Base-by-base conservation (phyloP, 1,140 invertebrate species). In the Leptinotarsa lineolata region DNA sequence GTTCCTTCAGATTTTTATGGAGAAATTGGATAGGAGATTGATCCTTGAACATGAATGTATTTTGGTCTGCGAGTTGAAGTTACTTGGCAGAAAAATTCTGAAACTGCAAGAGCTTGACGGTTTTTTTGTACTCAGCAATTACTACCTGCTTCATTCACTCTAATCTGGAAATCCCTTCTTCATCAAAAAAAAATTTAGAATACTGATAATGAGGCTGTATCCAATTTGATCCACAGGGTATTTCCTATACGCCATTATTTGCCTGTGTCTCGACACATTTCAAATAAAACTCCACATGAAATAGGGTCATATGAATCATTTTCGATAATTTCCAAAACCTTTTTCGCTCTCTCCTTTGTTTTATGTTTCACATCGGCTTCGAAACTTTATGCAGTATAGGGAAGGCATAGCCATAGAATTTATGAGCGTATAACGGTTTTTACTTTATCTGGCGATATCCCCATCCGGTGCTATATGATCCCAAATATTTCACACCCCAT, bases 391-490 rank as follows among this genome's bases (percentile, higher is more conserved):
- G 15, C 48, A 16, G 48, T 54, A 16, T 18, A 54, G 48, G 48
- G n/a, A 54, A 54, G 48, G n/a, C 16, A 54, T 18, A 18, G 48
- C 48, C 16, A 54, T 54, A 15, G 48, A 54, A 54, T 54, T 54
- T 54, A 54, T 54, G 48, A 54, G 48, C n/a, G 48, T n/a, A 54
- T 54, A 54, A 54, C 48, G n/a, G 48, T 54, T 54, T 54, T 54
- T 54, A 54, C 48, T 15, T 54, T 54, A 54, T 54, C 48, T 54
- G 48, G 48, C 48, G n/a, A 54, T 54, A 54, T 54, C n/a, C 48
- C 48, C 48, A n/a, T 16, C 48, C 48, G 15, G 48, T 54, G 48
- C n/a, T 54, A 54, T 54, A 54, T 18, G 48, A 54, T 15, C 48
- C 48, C 48, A 4, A 54, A 54, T 54, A 54, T 54, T 54, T 54